Evolutionary conservation across 1,140 invertebrate genomes (phyloP).

Genomic region (Drosophila funebris): DNA sequence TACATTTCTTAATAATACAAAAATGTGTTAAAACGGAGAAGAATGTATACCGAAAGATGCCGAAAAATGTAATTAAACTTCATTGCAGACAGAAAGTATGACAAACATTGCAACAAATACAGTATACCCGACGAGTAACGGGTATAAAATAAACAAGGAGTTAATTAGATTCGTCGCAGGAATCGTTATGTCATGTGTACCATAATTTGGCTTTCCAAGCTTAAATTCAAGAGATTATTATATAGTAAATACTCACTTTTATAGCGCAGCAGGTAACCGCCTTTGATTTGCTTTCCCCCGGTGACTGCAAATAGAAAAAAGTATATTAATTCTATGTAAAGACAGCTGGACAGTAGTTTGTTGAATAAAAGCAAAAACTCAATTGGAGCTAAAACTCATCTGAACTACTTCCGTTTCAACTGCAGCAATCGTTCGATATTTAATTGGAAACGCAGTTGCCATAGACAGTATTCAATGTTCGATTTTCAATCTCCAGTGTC

Average conservation of each 20-base stretch:
- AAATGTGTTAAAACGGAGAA: no score
- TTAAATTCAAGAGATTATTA: not conserved
- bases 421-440: not conserved
- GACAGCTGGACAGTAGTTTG: not conserved
- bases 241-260: slow-evolving; percentile 85
- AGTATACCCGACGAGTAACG: no score
- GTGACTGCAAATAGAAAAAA: slow-evolving; percentile 84
- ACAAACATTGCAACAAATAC: no score
- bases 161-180: no score
- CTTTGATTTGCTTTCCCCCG: slow-evolving; percentile 87
- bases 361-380: not conserved
- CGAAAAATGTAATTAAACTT: no score
- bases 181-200: no score
- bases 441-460: slow-evolving; percentile 23
- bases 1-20: no score
- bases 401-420: slow-evolving; percentile 25
- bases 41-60: no score
- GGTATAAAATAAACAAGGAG: no score
- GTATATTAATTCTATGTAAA: not conserved
- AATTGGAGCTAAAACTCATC: slow-evolving; percentile 26
- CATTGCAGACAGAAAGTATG: no score
- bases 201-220: no score
- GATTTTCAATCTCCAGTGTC: no score
- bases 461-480: not conserved
- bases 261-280: slow-evolving; percentile 87